A percentile compares a stretch with the other conserved stretches of the same genome.
Evolutionary conservation across 2,888 invertebrate species (phyloP).

Genomic region (Cantharis lateralis): DNA sequence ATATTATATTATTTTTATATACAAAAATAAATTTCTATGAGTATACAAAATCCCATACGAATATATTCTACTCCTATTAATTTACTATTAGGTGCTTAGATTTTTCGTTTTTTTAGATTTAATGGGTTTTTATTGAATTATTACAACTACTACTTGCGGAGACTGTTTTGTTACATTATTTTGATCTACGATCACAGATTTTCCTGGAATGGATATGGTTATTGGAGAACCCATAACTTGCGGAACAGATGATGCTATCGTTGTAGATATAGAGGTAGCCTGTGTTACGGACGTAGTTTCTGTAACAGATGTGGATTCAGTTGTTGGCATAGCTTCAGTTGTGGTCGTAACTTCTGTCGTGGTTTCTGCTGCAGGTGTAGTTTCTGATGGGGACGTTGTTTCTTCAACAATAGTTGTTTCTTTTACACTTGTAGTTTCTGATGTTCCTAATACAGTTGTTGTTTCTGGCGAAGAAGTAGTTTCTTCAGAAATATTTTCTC

Average conservation of each 20-base stretch:
- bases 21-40: too few relatives aligned
- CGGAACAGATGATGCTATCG: not conserved
- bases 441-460: not conserved
- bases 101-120: too few relatives aligned
- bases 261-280: not conserved
- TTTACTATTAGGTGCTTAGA: too few relatives aligned
- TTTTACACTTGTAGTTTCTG: not conserved
- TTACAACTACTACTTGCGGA: not conserved
- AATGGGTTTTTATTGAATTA: not conserved
- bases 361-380: not conserved
- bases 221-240: not conserved
- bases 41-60: too few relatives aligned
- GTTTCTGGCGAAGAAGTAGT: not conserved
- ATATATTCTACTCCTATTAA: too few relatives aligned
- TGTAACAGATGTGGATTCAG: not conserved
- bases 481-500: not conserved
- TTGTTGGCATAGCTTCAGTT: not conserved
- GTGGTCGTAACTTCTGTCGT: not conserved
- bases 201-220: not conserved
- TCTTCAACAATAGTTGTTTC: not conserved
- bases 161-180: not conserved
- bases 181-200: not conserved
- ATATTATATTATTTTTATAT: too few relatives aligned
- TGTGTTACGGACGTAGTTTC: not conserved
- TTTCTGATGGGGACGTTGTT: not conserved